Conservation (phyloP, 1,140 invertebrate genomes). For the Hermatobates lingyangjiaoensis region DNA sequence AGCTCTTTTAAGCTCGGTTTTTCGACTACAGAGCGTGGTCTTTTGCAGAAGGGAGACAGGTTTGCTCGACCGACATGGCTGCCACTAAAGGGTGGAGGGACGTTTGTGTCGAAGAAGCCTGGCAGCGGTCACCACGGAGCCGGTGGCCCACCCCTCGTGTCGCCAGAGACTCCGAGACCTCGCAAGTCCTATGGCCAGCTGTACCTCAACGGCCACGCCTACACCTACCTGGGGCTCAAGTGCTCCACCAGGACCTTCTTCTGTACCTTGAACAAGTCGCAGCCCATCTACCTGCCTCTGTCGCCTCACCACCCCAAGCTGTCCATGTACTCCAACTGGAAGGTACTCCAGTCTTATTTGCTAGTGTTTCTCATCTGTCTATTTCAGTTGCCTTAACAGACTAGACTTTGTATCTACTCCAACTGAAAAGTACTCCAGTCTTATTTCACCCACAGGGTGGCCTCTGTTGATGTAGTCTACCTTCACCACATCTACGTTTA, state of each 20-base stretch:
- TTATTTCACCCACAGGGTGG: no score
- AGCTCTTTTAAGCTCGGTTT: no score
- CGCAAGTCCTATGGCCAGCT: conserved; percentile 73
- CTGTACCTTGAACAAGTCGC: conserved; percentile 78
- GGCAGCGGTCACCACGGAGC: conserved; percentile 36
- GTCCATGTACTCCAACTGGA: conserved; percentile 98
- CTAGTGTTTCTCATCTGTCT: no score
- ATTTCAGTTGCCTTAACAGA: no score
- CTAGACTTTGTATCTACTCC: no score
- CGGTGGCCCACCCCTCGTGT: conserved; percentile 57
- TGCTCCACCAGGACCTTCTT: conserved; percentile 78
- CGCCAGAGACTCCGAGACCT: conserved; percentile 74
- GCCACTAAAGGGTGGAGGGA: conserved; percentile 60
- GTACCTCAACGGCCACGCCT: conserved; percentile 76
- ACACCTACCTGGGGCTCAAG: conserved; percentile 78
- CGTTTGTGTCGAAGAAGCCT: conserved; percentile 54
- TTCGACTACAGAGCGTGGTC: no score
- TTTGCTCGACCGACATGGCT: conserved; percentile 60
- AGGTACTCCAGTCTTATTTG: no score
- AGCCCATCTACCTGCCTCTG: conserved; percentile 77
- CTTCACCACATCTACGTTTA: no score
- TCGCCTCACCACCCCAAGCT: conserved; percentile 64
- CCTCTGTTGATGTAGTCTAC: no score
- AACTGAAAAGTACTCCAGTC: no score
- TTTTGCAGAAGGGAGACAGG: conserved; percentile 30